Base-by-base conservation (phyloP, 2,888 invertebrate species). In the Poecilobothrus nobilitatus region DNA sequence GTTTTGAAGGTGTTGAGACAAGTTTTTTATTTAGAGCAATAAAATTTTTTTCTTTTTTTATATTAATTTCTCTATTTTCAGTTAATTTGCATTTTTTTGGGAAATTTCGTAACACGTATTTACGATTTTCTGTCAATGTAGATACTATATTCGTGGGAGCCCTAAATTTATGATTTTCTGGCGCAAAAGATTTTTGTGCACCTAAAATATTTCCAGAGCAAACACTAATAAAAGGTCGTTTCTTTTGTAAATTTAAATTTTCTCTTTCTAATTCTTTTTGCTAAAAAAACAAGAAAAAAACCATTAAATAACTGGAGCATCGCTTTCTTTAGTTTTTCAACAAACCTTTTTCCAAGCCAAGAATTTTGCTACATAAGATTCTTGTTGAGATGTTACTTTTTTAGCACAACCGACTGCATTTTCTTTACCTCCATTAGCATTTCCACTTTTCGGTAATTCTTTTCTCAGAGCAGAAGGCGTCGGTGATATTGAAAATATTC, bases 121-220 rank as follows among this genome's bases (percentile, higher is more conserved):
- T 63, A 22, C 3, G 12, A 10, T 63, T 63, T 63, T 21, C 22
- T 2, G 12, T 63, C 5, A 1, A 1, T 8, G 20, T 21, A 20
- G 21, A 12, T 6, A 10, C 21, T 10, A 21, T 2, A 21, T 21
- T 62, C 21, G 62, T 6, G 7, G 62, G 20, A 12, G 62, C 9
- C 12, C 8, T 63, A 27, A 63, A 63, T 27, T 63, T 63, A 22
- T 63, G n/a, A 27, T 63, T 63, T 22, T 63, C 63, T 22, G 63
- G 63, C 1, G 63, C 63, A 27, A 63, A 22, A 22, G 63, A 22
- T 2, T 22, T 27, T 27, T 22, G 15, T 12, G 27, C 12, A 18
- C 3, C 10, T 22, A 22, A 22, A 27, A 27, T 18, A n/a, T 22
- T 27, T 63, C 18, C 15, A 18, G 27, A 15, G 15, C 27, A 63